Base-by-base conservation (phyloP, 2,113 vertebrate genomes). In the Plecotus auritus region DNA sequence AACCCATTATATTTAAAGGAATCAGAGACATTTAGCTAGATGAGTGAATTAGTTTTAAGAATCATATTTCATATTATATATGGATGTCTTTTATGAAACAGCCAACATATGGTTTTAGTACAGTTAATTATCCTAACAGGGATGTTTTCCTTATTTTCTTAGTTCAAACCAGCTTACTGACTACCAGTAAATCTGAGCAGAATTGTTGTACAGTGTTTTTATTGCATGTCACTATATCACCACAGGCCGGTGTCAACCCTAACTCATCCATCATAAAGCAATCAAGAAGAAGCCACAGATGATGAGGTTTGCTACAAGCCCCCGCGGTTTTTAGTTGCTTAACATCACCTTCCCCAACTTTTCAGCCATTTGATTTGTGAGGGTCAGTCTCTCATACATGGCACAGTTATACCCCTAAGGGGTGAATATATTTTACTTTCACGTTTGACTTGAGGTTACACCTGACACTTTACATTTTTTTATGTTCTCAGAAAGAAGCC, bases 221-320 rank as follows among this genome's bases (percentile, higher is more conserved):
- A 61, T 72, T 85, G 30, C 47, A 13, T 73, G 51, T 76, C 82
- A 40, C 83, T 80, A 20, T 84, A 28, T 95, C 85, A 77, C 66
- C 61, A 51, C 49, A 78, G 67, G 35, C 80, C 47, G 45, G 42
- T 87, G 80, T 88, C 94, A 85, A 87, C 74, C 32, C 23, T 32
- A 35, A 95, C 82, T 88, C 95, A 91, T 96, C 83, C 49, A 90
- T 97, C 94, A 93, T 78, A 96, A 96, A 95, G 91, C 91, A 96
- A 95, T 97, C 95, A 78, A 61, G 47, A 76, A 66, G 78, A 85
- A 96, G 47, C 81, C 70, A 13, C 73, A 16, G 0, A 13, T 32
- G 69, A 88, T 84, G 74, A 96, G 45, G 51, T 76, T 56, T 76
- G 49, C 70, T 76, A 30, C 23, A 87, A 93, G 83, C 42, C 42